Percentiles rank a stretch among this genome's conserved stretches.
Conservation (phyloP, 2,113 vertebrate species). For the Myotis brandtii region DNA sequence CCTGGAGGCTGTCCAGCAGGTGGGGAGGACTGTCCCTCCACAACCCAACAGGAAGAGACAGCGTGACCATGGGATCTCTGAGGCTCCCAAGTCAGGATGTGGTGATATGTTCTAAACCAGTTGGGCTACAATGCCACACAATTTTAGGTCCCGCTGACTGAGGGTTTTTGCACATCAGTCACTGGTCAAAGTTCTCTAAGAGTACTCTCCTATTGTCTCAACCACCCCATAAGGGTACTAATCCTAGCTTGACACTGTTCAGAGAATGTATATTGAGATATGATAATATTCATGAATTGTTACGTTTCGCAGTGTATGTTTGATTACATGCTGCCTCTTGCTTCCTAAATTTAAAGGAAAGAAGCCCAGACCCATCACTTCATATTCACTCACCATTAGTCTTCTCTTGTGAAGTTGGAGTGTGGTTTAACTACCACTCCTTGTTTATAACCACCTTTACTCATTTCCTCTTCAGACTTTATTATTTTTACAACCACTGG, state of each 20-base stretch:
- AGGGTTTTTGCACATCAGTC: background rate
- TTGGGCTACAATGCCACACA: background rate
- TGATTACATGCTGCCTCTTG: background rate
- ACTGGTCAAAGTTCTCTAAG: background rate
- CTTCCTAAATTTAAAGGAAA: background rate
- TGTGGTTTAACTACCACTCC: background rate
- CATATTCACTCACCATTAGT: background rate
- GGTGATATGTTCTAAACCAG: background rate
- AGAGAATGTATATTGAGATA: background rate
- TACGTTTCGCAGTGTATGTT: background rate
- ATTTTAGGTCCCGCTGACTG: background rate
- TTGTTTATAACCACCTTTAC: background rate
- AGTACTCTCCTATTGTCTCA: background rate
- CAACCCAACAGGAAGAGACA: background rate
- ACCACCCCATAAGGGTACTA: background rate
- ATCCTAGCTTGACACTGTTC: background rate
- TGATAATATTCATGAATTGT: background rate
- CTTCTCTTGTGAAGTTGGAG: background rate
- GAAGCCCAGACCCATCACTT: background rate
- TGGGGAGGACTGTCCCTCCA: too few species aligned
- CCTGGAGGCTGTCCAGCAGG: background rate
- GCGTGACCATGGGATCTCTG: rapidly evolving
- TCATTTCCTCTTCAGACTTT: conserved; percentile 86
- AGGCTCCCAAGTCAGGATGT: background rate
- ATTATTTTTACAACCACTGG: conserved; percentile 95